Evolutionary conservation across 2,888 invertebrate genomes (phyloP), one percentile per base, ranked within the genome.

Genomic region (Idaea dimidiata): DNA sequence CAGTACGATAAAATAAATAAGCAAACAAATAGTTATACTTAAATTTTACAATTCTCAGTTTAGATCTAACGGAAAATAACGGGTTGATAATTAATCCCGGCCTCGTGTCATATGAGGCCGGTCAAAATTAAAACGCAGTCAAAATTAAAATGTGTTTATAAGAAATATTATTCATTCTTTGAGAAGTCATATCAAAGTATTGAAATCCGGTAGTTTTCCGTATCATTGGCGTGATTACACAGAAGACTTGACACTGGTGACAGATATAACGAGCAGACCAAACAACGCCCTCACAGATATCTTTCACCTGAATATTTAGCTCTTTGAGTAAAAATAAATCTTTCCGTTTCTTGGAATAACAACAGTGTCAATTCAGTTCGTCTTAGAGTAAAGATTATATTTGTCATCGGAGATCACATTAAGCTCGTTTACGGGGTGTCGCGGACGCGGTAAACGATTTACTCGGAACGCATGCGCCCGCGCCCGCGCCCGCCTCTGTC

Each of bases 231-330:
- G 95, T 60, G 95, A 94, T 87, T 88, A 88, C 80, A 84, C 78
- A 80, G 86, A 82, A 83, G 81, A 78, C 78, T 79, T 74, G 71
- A 60, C 72, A 66, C 77, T 64, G 90, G 72, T 81, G 91, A 91
- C 83, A 88, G 90, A 91, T 90, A 86, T 89, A 90, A 87, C 82
- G 89, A 82, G 82, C 72, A 80, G 73, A 73, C 81, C 82, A 86
- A 87, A 88, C 88, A 88, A 83, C 87, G 79, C 81, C 78, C 82
- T 86, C 87, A 85, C 85, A 84, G 89, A 89, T 81, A 89, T 91
- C 89, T 90, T 88, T 89, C 91, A 91, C 91, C 91, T 91, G 91
- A 90, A 86, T 89, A 89, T 90, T 91, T 88, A 90, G 89, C 85
- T 87, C 88, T 89, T 90, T 87, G 89, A 86, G 84, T 88, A 88